Evolutionary conservation across 64 coral and sea anemone genomes (phyloP).

Genomic region (Exaiptasia diaphana): DNA sequence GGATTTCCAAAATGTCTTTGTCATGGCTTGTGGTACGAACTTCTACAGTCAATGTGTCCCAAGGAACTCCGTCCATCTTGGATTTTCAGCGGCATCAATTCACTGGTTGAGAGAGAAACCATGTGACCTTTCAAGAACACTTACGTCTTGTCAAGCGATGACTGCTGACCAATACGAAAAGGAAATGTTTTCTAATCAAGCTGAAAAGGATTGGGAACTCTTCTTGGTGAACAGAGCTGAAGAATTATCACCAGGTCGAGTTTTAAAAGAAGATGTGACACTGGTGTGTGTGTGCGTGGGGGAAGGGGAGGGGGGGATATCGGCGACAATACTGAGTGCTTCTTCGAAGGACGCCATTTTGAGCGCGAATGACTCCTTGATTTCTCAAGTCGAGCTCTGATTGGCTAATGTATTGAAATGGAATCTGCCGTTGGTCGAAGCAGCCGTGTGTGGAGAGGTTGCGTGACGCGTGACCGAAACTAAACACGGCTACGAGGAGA

Average conservation of each 20-base stretch:
- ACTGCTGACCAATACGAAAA: conserved; percentile 25
- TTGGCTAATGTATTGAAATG: too few species aligned
- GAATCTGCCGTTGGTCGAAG: too few species aligned
- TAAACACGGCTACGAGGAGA: too few species aligned
- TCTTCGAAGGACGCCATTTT: too few species aligned
- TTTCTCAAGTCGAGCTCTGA: too few species aligned
- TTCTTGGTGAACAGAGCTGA: conserved; percentile 45
- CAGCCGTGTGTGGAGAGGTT: too few species aligned
- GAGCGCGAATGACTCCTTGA: too few species aligned
- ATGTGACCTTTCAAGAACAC: conserved; percentile 34
- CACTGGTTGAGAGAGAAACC: conserved; percentile 66
- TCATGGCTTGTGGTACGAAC: conserved; percentile 42
- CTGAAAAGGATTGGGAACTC: conserved; percentile 58
- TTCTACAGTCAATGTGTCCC: conserved; percentile 64
- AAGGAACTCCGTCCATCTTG: conserved; percentile 8
- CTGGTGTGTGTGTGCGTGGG: too few species aligned
- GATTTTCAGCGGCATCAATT: conserved; percentile 48
- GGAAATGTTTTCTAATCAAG: conserved; percentile 43
- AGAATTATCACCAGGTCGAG: conserved; percentile 51
- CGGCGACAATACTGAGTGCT: too few species aligned
- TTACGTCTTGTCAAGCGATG: conserved; percentile 23
- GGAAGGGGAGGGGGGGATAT: too few species aligned
- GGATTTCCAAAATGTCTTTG: conserved; percentile 54
- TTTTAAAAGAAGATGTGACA: too few species aligned
- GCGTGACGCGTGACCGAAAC: too few species aligned